Base-by-base conservation (phyloP, 2,888 invertebrate species). In the Calliopum simillimum region DNA sequence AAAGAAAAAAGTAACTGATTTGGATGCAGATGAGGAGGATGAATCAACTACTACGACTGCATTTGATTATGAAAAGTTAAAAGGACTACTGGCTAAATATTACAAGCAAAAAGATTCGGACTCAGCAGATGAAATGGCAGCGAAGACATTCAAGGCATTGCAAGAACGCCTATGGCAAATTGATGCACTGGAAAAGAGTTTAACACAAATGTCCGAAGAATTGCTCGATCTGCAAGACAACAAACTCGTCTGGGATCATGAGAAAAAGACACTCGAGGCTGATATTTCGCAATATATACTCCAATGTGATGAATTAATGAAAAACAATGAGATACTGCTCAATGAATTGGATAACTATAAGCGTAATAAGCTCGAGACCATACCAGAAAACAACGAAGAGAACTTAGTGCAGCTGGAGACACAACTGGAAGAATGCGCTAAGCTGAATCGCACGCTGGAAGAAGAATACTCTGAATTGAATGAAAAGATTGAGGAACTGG, bases 341-440 rank as follows among this genome's bases (percentile, higher is more conserved):
- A 88, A 89, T 62, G 91, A 92, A 84, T 87, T 92, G 72, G 88
- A 91, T 55, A 88, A 89, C 61, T 88, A 89, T 65, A 91, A 91
- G 73, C 81, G 82, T 58, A 86, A 85, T 73, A 91, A 91, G 76
- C 84, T 92, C 75, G 90, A 92, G 82, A 91, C 92, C 1, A 92
- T 93, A 65, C 90, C 90, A 63, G 92, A 93, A 86, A 89, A 90
- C 2, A 92, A 92, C 78, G 92, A 92, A 86, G 92, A 92, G 77
- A 91, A 90, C 74, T 84, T 91, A 73, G 86, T 88, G 0, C 88
- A 90, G 76, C 81, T 92, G 76, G 92, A 92, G 85, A 86, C 87
- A 0, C 91, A 92, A 82, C 80, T 92, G 59, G 93, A 92, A 63
- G 89, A 90, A 78, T 88, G 88, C 56, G 89, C 86, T 73, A 88